These are phyloP conservation scores for Anthopleura sola DNA, from an alignment of 64 coral and sea anemone species.

Conservation along the genomic window DNA sequence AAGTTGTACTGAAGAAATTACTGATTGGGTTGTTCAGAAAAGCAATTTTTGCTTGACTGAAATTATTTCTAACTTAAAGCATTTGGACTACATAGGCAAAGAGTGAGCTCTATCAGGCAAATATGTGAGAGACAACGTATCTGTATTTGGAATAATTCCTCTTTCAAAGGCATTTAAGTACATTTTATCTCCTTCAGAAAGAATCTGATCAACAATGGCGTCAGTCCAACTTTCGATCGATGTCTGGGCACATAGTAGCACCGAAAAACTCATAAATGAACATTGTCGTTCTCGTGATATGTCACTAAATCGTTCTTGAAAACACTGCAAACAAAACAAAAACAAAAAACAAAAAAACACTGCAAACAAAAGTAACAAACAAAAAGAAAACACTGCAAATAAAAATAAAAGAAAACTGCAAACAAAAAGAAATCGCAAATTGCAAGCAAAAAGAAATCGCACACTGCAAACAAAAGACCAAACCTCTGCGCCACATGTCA, in stretches of 20 bases:
- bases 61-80: conserved; percentile 23
- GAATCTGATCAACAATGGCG: no score
- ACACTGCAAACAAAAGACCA: conserved; percentile 10
- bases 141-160: no score
- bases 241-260: no score
- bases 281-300: no score
- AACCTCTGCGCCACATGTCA: not conserved
- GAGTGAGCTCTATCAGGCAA: no score
- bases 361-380: not conserved
- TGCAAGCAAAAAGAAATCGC: not conserved
- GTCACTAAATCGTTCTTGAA: no score
- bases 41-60: conserved; percentile 6
- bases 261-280: no score
- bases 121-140: no score
- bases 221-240: no score
- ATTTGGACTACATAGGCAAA: not conserved
- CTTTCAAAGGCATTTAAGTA: no score
- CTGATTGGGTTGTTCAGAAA: conserved; percentile 16
- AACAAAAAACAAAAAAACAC: not conserved
- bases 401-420: conserved; percentile 16
- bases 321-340: not conserved
- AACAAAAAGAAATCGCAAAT: not conserved
- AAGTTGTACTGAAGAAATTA: conserved; percentile 25
- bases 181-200: no score
- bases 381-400: conserved; percentile 16